Evolutionary conservation across 1,140 invertebrate genomes (phyloP).

Genomic region (Hyphantria cunea): DNA sequence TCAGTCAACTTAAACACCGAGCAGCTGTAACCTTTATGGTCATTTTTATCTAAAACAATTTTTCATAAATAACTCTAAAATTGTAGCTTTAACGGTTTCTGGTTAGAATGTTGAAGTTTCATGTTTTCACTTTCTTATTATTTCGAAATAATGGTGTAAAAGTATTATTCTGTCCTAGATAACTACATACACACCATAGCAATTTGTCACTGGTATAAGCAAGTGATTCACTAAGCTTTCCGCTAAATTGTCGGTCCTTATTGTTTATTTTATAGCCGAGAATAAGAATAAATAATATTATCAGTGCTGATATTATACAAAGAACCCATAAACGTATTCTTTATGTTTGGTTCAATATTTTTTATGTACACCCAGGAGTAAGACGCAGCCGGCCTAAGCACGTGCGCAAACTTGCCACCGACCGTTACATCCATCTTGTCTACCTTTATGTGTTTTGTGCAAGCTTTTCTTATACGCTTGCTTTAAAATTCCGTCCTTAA

Average conservation of each 20-base stretch:
- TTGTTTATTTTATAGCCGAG: slow-evolving; percentile 14
- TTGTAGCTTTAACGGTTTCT: no score
- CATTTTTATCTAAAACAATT: no score
- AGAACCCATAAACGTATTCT: slow-evolving; percentile 23
- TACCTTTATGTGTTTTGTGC: slow-evolving; percentile 55
- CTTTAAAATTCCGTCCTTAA: slow-evolving; percentile 36
- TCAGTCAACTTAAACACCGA: no score
- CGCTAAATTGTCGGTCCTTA: neutral
- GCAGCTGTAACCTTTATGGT: no score
- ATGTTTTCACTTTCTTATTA: no score
- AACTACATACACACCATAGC: no score
- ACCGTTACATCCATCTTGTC: slow-evolving; percentile 76
- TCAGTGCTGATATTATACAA: slow-evolving; percentile 26
- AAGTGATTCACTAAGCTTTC: no score
- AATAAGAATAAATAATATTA: slow-evolving; percentile 25
- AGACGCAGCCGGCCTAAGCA: slow-evolving; percentile 66
- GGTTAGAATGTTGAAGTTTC: no score
- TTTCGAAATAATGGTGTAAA: no score
- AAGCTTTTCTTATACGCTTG: slow-evolving; percentile 39
- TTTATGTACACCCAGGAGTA: slow-evolving; percentile 43
- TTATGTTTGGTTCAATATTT: slow-evolving; percentile 38
- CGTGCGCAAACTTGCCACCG: slow-evolving; percentile 68
- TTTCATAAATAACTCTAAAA: no score
- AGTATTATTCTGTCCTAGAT: no score
- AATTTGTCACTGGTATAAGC: no score